A percentile compares a stretch with the other conserved stretches of the same genome.
phyloP scores from a whole-genome alignment of 2,888 invertebrate species.

The Ethmia dodecea region DNA sequence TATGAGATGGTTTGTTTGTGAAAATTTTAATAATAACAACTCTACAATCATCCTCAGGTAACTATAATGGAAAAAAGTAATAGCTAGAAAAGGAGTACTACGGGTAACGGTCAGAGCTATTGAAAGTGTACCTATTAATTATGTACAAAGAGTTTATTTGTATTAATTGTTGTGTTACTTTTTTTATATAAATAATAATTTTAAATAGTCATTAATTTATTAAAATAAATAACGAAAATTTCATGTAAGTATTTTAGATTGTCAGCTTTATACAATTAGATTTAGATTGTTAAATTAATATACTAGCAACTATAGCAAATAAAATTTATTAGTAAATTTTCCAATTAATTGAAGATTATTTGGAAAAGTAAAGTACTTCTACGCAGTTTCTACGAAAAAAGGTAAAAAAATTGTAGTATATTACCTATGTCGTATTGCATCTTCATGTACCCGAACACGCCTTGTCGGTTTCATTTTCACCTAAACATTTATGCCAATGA shows the following conservation, averaged over 20 bases:
- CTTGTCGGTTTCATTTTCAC: slow-evolving; percentile 75
- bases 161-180: too few species aligned
- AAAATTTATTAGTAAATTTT: slow-evolving; percentile 6
- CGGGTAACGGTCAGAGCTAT: too few species aligned
- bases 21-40: too few species aligned
- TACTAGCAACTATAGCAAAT: slow-evolving; percentile 12
- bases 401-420: slow-evolving; percentile 49
- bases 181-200: too few species aligned
- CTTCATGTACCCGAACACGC: slow-evolving; percentile 75
- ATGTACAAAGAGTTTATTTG: too few species aligned
- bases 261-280: slow-evolving; percentile 3
- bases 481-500: slow-evolving; percentile 73
- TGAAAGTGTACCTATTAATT: too few species aligned
- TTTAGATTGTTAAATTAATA: slow-evolving; percentile 3
- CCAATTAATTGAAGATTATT: slow-evolving; percentile 1
- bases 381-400: slow-evolving; percentile 45
- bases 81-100: too few species aligned
- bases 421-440: slow-evolving; percentile 76
- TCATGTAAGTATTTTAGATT: too few species aligned
- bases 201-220: neutral
- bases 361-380: slow-evolving; percentile 31
- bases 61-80: too few species aligned
- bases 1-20: too few species aligned
- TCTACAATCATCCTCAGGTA: too few species aligned
- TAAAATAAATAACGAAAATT: too few species aligned